Conservation (phyloP, 2,113 vertebrate species). For the Caracal caracal region DNA sequence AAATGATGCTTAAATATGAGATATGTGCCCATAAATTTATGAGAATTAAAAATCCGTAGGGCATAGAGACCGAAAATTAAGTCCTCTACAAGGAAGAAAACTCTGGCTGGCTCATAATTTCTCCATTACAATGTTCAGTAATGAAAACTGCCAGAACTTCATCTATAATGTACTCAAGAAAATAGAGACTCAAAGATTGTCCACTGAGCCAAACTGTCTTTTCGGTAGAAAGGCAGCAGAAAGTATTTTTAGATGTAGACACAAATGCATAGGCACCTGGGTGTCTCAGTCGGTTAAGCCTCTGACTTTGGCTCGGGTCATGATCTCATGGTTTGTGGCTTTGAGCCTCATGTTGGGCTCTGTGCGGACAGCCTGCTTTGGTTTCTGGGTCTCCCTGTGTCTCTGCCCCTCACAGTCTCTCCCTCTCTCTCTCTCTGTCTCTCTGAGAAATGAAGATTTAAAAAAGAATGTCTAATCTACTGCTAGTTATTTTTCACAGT, state of each 20-base stretch:
- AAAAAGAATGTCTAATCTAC: too few relatives aligned
- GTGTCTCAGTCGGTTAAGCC: background rate
- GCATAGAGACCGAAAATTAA: background rate
- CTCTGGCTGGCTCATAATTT: background rate
- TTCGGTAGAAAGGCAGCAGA: background rate
- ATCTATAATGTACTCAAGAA: background rate
- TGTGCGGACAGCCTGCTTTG: background rate
- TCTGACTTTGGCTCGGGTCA: background rate
- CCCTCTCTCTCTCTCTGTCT: background rate
- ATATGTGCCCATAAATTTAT: background rate
- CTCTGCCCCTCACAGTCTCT: background rate
- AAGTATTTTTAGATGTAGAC: background rate
- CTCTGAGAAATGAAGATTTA: too few relatives aligned
- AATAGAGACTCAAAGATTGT: background rate
- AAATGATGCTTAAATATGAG: background rate
- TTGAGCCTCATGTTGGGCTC: background rate
- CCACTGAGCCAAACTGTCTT: background rate
- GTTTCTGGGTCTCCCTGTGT: background rate
- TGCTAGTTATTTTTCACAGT: background rate
- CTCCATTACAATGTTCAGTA: background rate
- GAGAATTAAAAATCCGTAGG: background rate
- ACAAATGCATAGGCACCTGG: background rate
- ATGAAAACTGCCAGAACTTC: background rate
- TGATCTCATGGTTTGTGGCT: background rate
- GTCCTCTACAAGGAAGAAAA: background rate